Evolutionary conservation across 2,797 vertebrate species (phyloP).

Genomic region (Cossypha polioptera): DNA sequence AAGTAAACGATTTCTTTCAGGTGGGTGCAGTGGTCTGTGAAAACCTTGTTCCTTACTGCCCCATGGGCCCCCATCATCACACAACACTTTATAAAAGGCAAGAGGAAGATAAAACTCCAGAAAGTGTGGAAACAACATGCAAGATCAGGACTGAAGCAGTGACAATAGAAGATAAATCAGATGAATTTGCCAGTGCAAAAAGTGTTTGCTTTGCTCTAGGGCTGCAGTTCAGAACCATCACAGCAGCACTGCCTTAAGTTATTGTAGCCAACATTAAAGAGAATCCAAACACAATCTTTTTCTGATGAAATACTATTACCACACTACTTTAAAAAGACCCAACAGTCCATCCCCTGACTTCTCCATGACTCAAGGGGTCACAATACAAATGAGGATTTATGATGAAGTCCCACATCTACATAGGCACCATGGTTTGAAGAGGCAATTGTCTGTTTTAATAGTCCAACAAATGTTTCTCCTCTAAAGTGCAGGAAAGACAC

Average conservation of each 20-base stretch:
- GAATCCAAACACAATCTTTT: background rate
- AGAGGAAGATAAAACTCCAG: background rate
- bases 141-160: background rate
- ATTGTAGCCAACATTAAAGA: background rate
- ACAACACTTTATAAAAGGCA: background rate
- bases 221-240: background rate
- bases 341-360: background rate
- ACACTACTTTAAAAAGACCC: background rate
- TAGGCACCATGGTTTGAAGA: background rate
- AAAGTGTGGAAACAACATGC: background rate
- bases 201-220: background rate
- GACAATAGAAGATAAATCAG: background rate
- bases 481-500: conserved; percentile 62
- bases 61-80: background rate
- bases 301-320: background rate
- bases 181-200: background rate
- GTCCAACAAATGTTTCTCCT: conserved; percentile 64
- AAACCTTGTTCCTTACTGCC: background rate
- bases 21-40: background rate
- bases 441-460: conserved; percentile 53
- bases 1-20: background rate
- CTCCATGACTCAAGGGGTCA: background rate
- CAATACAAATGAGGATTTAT: background rate
- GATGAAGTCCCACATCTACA: background rate
- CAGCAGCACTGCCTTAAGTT: background rate